A percentile compares a stretch with the other conserved stretches of the same genome.
Evolutionary conservation across 1,140 invertebrate genomes (phyloP).

Genomic region (Drusus annulatus): DNA sequence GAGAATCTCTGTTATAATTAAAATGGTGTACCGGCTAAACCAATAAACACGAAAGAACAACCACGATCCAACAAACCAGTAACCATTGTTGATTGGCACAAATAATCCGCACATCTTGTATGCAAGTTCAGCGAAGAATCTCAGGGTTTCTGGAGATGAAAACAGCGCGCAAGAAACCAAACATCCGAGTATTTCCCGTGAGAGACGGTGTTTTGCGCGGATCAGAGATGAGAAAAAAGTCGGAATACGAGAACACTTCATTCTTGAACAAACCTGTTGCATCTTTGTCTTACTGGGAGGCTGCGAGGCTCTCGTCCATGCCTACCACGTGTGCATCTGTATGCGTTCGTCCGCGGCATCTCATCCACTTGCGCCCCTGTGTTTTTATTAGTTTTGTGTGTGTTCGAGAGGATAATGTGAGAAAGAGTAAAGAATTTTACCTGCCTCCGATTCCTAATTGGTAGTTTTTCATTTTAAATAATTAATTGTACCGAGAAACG

Average conservation of each 20-base stretch:
- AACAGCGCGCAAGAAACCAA: neutral
- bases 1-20: too few relatives aligned
- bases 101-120: too few relatives aligned
- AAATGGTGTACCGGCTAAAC: too few relatives aligned
- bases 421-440: neutral
- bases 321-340: neutral
- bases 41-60: too few relatives aligned
- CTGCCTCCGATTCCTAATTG: too few relatives aligned
- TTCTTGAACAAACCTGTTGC: slow-evolving; percentile 31
- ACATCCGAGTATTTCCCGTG: neutral
- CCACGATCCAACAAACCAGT: too few relatives aligned
- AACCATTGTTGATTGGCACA: too few relatives aligned
- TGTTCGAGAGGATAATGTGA: slow-evolving; percentile 5
- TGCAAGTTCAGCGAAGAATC: too few relatives aligned
- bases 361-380: neutral
- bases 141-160: neutral
- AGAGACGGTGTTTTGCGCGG: slow-evolving; percentile 21
- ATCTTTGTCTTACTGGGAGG: slow-evolving; percentile 26
- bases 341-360: neutral
- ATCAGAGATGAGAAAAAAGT: slow-evolving; percentile 11
- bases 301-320: neutral
- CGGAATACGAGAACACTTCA: slow-evolving; percentile 27
- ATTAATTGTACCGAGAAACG: too few relatives aligned
- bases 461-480: too few relatives aligned
- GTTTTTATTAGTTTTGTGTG: slow-evolving; percentile 13